Evolutionary conservation across 1,140 invertebrate genomes (phyloP), one percentile per base, ranked within the genome.

Genomic region (Agrypnia vestita): DNA sequence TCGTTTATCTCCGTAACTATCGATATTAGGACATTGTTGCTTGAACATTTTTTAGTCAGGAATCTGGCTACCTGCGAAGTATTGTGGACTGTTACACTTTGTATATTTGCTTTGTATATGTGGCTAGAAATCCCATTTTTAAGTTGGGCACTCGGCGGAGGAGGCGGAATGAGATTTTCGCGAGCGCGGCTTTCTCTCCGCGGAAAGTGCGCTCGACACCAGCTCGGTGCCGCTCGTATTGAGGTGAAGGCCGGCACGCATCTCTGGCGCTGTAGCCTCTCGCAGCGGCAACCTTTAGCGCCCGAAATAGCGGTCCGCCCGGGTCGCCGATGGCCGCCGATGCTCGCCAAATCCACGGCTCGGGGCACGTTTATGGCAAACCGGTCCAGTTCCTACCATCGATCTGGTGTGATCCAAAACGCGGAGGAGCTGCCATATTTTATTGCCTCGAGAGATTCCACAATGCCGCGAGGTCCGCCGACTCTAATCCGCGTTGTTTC

Each of bases 211-310:
- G n/a, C 49, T 51, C 11, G n/a, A 8, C n/a, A 10, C 17, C n/a
- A 12, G 49, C 49, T 51, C n/a, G 8, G 49, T 8, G 1, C 1
- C 1, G 49, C 1, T 51, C n/a, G 61, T 64, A 64, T 64, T 44
- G 61, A 64, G 61, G 61, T 64, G 61, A 64, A 64, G 61, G 61
- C 61, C 61, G 49, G 11, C 35, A 64, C 19, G 4, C 61, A 25
- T 25, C 35, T 64, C 61, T n/a, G 61, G 61, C 21, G 12, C 21
- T 64, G 25, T 35, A 35, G 25, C 25, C 25, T 35, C 25, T 35
- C 6, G 25, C 25, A 6, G 25, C 25, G 25, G 25, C 55, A 59
- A 59, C 55, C 55, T 59, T 59, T 59, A 56, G 53, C 53, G 53
- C n/a, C 53, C 17, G 53, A 59, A 59, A 59, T 19, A 21, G 55